Conservation (phyloP, 2,797 vertebrate species). For the Pogoniulus pusillus region DNA sequence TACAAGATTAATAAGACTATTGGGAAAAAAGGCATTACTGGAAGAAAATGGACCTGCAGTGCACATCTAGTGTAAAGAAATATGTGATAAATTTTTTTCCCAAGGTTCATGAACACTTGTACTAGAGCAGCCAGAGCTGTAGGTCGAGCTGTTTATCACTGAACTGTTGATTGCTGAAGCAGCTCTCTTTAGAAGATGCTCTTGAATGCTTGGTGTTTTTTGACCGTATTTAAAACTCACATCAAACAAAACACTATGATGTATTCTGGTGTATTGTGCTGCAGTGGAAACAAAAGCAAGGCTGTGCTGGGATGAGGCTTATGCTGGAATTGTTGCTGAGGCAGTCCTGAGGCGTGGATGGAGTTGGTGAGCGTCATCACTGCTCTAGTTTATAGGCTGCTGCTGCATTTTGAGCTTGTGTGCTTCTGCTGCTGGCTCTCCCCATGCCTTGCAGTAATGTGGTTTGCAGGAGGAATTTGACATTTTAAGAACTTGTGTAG, state of each 20-base stretch:
- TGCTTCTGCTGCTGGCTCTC: background rate
- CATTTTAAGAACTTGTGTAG: background rate
- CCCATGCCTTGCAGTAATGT: background rate
- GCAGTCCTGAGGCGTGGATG: accelerated
- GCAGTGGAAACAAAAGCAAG: background rate
- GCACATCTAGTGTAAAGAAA: background rate
- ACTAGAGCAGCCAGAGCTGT: background rate
- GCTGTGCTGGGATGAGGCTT: background rate
- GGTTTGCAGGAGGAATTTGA: background rate
- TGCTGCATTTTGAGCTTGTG: background rate
- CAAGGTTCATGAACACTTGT: background rate
- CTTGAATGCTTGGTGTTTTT: background rate
- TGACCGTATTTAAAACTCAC: background rate
- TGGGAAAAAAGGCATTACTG: background rate
- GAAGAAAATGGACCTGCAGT: background rate
- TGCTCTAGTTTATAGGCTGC: background rate
- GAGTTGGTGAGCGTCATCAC: background rate
- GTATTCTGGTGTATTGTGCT: background rate
- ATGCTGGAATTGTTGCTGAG: background rate
- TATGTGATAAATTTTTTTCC: background rate
- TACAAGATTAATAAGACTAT: background rate
- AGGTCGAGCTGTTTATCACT: background rate
- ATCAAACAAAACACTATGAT: background rate
- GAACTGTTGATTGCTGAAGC: background rate
- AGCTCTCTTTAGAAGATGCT: background rate